phyloP scores from a whole-genome alignment of 2,888 invertebrate genomes.

The Gymnosoma rotundatum region DNA sequence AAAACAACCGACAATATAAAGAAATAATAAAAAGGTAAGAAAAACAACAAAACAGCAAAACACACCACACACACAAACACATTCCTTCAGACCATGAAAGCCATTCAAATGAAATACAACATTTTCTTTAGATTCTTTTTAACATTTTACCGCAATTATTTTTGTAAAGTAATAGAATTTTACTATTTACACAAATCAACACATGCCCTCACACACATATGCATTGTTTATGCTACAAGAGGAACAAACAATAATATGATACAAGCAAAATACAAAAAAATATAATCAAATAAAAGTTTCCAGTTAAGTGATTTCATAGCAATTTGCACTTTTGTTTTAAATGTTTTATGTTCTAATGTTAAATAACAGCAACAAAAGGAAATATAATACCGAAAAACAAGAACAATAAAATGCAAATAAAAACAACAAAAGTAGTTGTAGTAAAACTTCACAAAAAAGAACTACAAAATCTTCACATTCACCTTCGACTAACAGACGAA shows the following conservation, averaged over 20 bases:
- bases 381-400: background rate
- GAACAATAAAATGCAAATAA: too few relatives aligned
- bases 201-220: background rate
- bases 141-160: slow-evolving; percentile 70
- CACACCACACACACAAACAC: background rate
- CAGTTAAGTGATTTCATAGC: slow-evolving; percentile 79
- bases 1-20: slow-evolving; percentile 9
- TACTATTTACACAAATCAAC: slow-evolving; percentile 7
- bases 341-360: slow-evolving; percentile 63
- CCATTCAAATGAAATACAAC: slow-evolving; percentile 55
- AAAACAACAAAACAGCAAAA: background rate
- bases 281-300: slow-evolving; percentile 76
- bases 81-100: slow-evolving; percentile 8
- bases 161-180: slow-evolving; percentile 69
- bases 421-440: too few relatives aligned
- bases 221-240: slow-evolving; percentile 35
- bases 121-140: slow-evolving; percentile 13
- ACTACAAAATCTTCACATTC: too few relatives aligned
- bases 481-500: too few relatives aligned
- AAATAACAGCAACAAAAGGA: slow-evolving; percentile 18
- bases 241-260: background rate
- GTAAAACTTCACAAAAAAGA: too few relatives aligned
- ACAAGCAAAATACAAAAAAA: slow-evolving; percentile 54
- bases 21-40: background rate
- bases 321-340: slow-evolving; percentile 76